Evolutionary conservation across 2,113 vertebrate species (phyloP), one percentile per base, ranked within the genome.

Genomic region (Catharus fuscescens): DNA sequence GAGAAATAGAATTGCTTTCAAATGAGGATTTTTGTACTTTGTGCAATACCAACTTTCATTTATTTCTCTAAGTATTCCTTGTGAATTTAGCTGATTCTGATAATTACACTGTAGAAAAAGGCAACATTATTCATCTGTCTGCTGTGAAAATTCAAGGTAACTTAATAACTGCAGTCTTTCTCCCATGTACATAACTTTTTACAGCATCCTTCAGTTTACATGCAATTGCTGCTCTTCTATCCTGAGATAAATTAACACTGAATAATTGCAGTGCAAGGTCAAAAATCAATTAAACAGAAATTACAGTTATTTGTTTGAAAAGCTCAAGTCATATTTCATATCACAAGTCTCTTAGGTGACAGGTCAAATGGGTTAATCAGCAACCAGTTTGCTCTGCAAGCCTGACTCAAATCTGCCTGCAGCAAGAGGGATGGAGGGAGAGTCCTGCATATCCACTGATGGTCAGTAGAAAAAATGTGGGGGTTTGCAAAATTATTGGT

Each of bases 271-370:
- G 52, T 77, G 82, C 8, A 29, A 92, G 83, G 90, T 96, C 81
- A 96, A 93, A 97, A 97, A 95, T 94, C 71, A 95, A 90, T 97
- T 97, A 95, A 95, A 88, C 62, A 18, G 45, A 91, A 97, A 95
- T 97, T 95, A 80, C 13, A 92, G 82, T 85, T 97, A 92, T 96
- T 96, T 97, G 77, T 97, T 93, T 93, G 73, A 96, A 95, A 95
- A 93, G 50, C 89, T 95, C 52, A 86, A 92, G 82, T 88, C 66
- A 32, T 92, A 89, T 95, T 97, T 97, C 84, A 88, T 26, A 91
- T 72, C 67, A 66, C 45, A 86, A 86, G 59, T 88, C 45, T 94
- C 54, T 80, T 62, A 70, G 70, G 59, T 96, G 96, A 87, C 5
- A 29, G 60, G 71, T 90, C 64, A 95, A 77, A 82, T 3, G 10